phyloP scores from a whole-genome alignment of 2,888 invertebrate genomes.

The Philereme vetulata region DNA sequence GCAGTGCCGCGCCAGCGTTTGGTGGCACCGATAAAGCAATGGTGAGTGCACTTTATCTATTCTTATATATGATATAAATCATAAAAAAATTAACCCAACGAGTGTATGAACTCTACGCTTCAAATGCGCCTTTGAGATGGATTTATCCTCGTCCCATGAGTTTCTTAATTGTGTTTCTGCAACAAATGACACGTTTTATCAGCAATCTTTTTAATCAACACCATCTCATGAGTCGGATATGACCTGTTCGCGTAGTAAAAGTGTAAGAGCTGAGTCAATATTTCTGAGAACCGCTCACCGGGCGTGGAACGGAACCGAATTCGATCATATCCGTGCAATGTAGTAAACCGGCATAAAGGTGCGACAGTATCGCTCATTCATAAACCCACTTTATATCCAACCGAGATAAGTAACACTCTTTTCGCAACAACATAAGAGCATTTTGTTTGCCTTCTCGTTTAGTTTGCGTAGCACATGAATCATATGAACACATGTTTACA shows the following conservation, averaged over 20 bases:
- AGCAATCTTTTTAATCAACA: constrained; percentile 34
- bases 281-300: constrained; percentile 54
- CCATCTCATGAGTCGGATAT: constrained; percentile 61
- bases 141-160: constrained; percentile 13
- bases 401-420: constrained; percentile 56
- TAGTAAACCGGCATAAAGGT: constrained; percentile 48
- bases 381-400: constrained; percentile 54
- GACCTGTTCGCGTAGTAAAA: constrained; percentile 51
- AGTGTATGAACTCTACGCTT: constrained; percentile 7
- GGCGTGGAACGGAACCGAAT: constrained; percentile 50
- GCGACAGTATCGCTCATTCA: constrained; percentile 67
- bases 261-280: constrained; percentile 50
- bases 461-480: constrained; percentile 60
- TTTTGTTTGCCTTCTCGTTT: constrained; percentile 55
- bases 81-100: constrained; percentile 5
- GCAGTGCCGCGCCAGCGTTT: constrained; percentile 73
- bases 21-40: constrained; percentile 74
- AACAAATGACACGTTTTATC: constrained; percentile 8
- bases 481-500: constrained; percentile 52
- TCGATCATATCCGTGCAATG: constrained; percentile 48
- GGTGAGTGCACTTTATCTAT: constrained; percentile 57
- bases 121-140: constrained; percentile 28
- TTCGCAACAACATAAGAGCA: constrained; percentile 46
- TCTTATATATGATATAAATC: constrained; percentile 7
- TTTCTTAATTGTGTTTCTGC: constrained; percentile 6